Conservation (phyloP, 2,888 invertebrate genomes). For the Napeogenes sylphis region DNA sequence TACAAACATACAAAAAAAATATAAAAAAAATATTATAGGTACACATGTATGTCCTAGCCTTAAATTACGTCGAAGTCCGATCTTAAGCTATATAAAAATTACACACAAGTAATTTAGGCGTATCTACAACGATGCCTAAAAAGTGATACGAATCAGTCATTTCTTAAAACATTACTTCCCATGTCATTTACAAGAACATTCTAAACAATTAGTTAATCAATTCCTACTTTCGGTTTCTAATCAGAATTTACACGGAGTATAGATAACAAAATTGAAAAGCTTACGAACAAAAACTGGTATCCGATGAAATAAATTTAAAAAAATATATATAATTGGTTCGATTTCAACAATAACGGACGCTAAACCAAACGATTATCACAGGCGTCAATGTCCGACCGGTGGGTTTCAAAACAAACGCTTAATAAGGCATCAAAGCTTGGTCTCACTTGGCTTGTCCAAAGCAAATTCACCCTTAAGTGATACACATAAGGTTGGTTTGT, state of each 20-base stretch:
- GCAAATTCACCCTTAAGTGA: conserved; percentile 37
- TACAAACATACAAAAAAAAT: conserved; percentile 40
- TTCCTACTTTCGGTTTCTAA: too few species aligned
- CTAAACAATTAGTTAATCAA: not conserved
- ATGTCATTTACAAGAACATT: conserved; percentile 3
- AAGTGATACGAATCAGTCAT: conserved; percentile 68
- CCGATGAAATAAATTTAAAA: not conserved
- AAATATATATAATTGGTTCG: not conserved
- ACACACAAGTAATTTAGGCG: conserved; percentile 60
- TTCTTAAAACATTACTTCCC: conserved; percentile 57
- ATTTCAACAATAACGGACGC: conserved; percentile 7
- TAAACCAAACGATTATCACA: conserved; percentile 44
- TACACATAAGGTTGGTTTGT: conserved; percentile 38
- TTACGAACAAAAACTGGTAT: conserved; percentile 9
- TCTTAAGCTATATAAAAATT: conserved; percentile 49
- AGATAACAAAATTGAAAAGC: not conserved
- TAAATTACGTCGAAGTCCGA: conserved; percentile 39
- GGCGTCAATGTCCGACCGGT: conserved; percentile 42
- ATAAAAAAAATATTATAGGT: conserved; percentile 29
- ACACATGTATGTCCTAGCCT: conserved; percentile 36
- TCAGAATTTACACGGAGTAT: too few species aligned
- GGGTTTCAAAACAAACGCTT: conserved; percentile 46
- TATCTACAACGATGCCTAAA: conserved; percentile 62
- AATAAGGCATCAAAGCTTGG: conserved; percentile 60
- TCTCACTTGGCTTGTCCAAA: conserved; percentile 35